Evolutionary conservation across 1,140 invertebrate genomes (phyloP), one percentile per base, ranked within the genome.

Genomic region (Brachionus calyciflorus): DNA sequence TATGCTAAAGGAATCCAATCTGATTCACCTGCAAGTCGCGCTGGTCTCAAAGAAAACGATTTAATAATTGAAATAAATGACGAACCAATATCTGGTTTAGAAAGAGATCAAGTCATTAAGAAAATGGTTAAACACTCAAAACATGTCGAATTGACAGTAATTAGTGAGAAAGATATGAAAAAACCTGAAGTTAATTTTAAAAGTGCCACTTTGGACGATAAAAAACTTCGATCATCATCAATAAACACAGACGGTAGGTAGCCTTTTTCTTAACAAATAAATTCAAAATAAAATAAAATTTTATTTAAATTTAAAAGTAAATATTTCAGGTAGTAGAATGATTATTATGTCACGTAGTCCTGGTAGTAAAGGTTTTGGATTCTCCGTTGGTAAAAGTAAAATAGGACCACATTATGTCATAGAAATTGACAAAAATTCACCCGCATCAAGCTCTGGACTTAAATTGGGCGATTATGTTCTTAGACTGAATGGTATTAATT

Each of bases 401-500:
- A 44, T 17, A 44, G 69, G 69, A 1, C 44, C 46, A 26, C 69
- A 73, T 26, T 73, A 21, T 24, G 48, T 73, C 17, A 51, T n/a
- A 24, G 44, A 73, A 33, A 73, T 73, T 17, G 69, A 73, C 24
- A 51, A 40, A 19, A 73, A 73, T 41, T 73, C 69, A 14, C 46
- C 69, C 14, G 69, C 69, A 17, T 24, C 28, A 40, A 73, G 40
- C 21, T 49, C 69, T n/a, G 33, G 69, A 30, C 46, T 73, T 17
- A 48, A 49, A 30, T 12, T 51, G 26, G 51, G 51, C 19, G 69
- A 73, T 37, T 73, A 17, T 30, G 33, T 73, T 49, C 46, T 73
- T 6, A 55, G 40, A 51, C 28, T 73, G 28, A 73, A 73, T 55
- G 69, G 69, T 44, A 65, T 65, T 65, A 44, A 65, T 65, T 65